phyloP scores from a whole-genome alignment of 2,888 invertebrate species.

The Panopea generosa region DNA sequence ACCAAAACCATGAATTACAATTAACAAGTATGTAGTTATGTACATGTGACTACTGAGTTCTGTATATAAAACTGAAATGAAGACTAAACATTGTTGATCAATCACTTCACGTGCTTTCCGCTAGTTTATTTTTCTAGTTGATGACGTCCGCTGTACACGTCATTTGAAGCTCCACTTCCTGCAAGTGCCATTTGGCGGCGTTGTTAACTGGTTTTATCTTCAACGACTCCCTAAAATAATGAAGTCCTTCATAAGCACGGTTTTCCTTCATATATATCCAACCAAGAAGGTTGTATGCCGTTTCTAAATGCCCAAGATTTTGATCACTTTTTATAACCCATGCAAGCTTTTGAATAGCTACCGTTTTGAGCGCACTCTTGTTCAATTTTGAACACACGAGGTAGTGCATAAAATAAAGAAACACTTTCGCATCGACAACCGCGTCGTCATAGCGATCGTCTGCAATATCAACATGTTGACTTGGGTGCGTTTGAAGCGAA shows the following conservation, averaged over 20 bases:
- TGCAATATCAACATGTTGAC: not conserved
- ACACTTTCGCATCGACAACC: constrained; percentile 12
- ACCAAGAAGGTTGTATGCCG: constrained; percentile 22
- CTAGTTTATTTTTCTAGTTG: too few relatives aligned
- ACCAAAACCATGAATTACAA: too few relatives aligned
- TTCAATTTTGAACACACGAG: constrained; percentile 4
- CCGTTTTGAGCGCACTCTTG: not conserved
- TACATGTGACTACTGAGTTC: too few relatives aligned
- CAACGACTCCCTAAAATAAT: constrained; percentile 1
- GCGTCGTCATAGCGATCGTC: constrained; percentile 12
- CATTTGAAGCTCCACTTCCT: too few relatives aligned
- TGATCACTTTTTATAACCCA: not conserved
- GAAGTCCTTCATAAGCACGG: not conserved
- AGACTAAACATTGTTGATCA: too few relatives aligned
- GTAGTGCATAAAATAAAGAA: constrained; percentile 15
- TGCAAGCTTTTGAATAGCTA: not conserved
- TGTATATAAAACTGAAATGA: too few relatives aligned
- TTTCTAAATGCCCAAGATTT: constrained; percentile 20
- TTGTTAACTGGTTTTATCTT: constrained; percentile 13
- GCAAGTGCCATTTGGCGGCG: constrained; percentile 16
- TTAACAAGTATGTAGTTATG: too few relatives aligned
- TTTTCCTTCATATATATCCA: constrained; percentile 19
- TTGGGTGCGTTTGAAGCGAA: not conserved
- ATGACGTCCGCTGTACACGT: too few relatives aligned
- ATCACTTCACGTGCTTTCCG: too few relatives aligned